Evolutionary conservation across 2,888 invertebrate genomes (phyloP).

Genomic region (Protonemura montana): DNA sequence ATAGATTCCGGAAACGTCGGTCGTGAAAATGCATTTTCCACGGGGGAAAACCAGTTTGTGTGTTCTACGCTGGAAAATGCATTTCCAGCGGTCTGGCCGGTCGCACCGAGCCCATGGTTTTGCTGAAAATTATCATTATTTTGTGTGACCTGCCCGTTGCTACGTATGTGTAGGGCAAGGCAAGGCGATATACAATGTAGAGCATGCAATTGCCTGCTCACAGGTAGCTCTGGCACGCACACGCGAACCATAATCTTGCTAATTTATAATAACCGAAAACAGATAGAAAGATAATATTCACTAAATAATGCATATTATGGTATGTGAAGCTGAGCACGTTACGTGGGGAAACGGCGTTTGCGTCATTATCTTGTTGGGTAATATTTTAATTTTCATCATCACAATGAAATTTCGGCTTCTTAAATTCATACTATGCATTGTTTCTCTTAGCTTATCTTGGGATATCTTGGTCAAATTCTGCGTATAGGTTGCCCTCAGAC

Average conservation of each 20-base stretch:
- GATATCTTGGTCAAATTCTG: background rate
- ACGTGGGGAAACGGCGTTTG: background rate
- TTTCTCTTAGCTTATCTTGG: background rate
- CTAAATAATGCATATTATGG: background rate
- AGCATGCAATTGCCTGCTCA: background rate
- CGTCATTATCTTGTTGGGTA: background rate
- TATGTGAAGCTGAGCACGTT: background rate
- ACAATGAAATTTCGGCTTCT: background rate
- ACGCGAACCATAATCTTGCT: background rate
- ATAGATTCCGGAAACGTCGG: background rate
- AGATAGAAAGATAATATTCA: slow-evolving; percentile 12
- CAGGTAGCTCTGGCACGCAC: background rate
- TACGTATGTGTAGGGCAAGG: no score
- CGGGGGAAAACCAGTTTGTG: no score
- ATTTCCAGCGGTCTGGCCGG: no score
- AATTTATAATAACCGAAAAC: background rate
- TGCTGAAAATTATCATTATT: no score
- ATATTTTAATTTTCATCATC: background rate
- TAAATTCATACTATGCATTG: background rate
- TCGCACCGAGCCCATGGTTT: no score
- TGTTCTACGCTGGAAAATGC: no score
- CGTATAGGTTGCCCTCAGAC: background rate
- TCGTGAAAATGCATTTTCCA: slow-evolving; percentile 1
- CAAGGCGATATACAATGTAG: background rate
- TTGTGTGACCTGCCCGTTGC: no score